A percentile compares a stretch with the other conserved stretches of the same genome.
These are phyloP conservation scores for Aleiodes testaceus DNA, from an alignment of 2,888 invertebrate species.

Conservation along the genomic window DNA sequence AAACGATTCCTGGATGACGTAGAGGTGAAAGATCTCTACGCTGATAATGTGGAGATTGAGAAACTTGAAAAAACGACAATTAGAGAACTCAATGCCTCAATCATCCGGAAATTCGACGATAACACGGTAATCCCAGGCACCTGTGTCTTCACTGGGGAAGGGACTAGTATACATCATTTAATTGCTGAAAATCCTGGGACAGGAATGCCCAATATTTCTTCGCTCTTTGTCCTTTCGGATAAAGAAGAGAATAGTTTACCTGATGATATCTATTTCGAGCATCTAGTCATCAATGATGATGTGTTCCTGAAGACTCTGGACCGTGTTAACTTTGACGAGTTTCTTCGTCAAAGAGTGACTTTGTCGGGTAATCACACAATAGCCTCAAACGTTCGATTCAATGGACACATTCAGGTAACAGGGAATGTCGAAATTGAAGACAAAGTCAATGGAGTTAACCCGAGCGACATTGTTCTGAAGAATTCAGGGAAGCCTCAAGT, in stretches of 20 bases:
- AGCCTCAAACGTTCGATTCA: conserved; percentile 55
- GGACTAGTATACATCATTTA: background rate
- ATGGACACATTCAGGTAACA: conserved; percentile 53
- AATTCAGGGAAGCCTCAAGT: conserved; percentile 49
- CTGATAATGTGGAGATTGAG: conserved; percentile 52
- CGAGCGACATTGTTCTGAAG: conserved; percentile 56
- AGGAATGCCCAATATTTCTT: conserved; percentile 18
- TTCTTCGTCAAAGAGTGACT: conserved; percentile 57
- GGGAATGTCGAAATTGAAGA: conserved; percentile 56
- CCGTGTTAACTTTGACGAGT: conserved; percentile 59
- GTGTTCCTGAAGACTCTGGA: conserved; percentile 55
- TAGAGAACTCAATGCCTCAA: conserved; percentile 55
- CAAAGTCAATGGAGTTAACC: conserved; percentile 57
- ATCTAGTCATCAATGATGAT: conserved; percentile 52
- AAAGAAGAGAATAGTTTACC: conserved; percentile 51
- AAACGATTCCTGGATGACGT: conserved; percentile 56
- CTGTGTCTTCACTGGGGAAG: conserved; percentile 17
- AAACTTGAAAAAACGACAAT: conserved; percentile 56
- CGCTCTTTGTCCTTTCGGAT: conserved; percentile 31
- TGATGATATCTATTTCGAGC: conserved; percentile 52
- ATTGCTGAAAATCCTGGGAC: background rate
- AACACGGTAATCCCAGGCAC: conserved; percentile 38
- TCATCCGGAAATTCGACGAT: conserved; percentile 54
- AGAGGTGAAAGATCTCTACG: conserved; percentile 49
- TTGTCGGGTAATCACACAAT: conserved; percentile 52